Percentiles rank a stretch among this genome's conserved stretches.
phyloP scores from a whole-genome alignment of 2,888 invertebrate genomes.

The Caenorhabditis afra region DNA sequence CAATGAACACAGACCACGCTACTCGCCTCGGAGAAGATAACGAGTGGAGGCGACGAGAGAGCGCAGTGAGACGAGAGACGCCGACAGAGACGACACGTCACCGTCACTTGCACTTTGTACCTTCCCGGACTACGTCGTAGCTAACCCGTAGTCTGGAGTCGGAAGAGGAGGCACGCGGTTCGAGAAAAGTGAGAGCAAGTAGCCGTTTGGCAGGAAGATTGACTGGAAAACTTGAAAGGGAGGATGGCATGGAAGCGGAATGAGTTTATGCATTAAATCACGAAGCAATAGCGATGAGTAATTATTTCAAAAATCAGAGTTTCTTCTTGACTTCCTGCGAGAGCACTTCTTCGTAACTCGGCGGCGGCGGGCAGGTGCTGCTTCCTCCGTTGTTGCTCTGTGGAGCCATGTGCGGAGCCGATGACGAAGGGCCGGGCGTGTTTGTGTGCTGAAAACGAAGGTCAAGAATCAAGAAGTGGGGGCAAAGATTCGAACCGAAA shows the following conservation, averaged over 20 bases:
- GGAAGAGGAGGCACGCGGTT: neutral
- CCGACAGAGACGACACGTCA: constrained; percentile 8
- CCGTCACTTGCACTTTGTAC: constrained; percentile 42
- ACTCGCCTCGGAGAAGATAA: constrained; percentile 46
- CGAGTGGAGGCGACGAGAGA: constrained; percentile 9
- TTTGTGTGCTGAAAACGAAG: constrained; percentile 24
- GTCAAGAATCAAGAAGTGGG: too few relatives aligned
- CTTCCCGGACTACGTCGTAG: constrained; percentile 36
- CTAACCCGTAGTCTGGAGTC: constrained; percentile 25
- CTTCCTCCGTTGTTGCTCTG: too few relatives aligned
- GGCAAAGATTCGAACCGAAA: constrained; percentile 35
- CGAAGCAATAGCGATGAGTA: neutral
- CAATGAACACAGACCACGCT: constrained; percentile 47
- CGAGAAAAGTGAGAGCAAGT: constrained; percentile 4
- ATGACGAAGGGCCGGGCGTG: constrained; percentile 6
- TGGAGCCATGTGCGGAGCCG: neutral
- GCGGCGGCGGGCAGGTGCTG: constrained; percentile 41
- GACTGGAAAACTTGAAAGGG: neutral
- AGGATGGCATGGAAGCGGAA: neutral
- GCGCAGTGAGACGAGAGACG: constrained; percentile 11
- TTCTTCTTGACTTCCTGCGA: constrained; percentile 55
- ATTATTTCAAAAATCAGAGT: constrained; percentile 10
- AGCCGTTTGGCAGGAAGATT: neutral
- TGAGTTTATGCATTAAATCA: constrained; percentile 1
- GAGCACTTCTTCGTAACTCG: constrained; percentile 51